Evolutionary conservation across 2,797 vertebrate species (phyloP).

Genomic region (Lagorchestes hirsutus): DNA sequence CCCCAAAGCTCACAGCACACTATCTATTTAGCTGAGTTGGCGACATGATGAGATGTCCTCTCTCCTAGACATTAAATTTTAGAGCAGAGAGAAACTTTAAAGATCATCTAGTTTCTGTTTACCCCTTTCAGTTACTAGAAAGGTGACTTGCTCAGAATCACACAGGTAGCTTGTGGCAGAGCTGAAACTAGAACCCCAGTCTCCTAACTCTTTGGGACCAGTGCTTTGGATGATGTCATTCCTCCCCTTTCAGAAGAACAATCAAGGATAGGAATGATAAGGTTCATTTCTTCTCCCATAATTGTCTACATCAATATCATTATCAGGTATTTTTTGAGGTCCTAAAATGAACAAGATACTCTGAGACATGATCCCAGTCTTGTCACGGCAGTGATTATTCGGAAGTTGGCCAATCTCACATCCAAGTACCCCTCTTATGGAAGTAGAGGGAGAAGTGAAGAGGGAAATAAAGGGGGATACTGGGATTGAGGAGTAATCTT

Average conservation of each 20-base stretch:
- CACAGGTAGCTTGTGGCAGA: neutral
- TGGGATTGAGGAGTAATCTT: constrained; percentile 31
- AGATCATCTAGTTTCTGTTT: neutral
- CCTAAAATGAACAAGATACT: neutral
- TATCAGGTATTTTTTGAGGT: neutral
- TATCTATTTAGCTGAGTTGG: neutral
- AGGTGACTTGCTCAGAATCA: neutral
- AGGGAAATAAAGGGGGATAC: neutral
- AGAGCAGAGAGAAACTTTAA: neutral
- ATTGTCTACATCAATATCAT: neutral
- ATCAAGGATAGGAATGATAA: neutral
- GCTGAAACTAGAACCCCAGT: neutral
- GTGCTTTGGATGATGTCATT: too few relatives aligned
- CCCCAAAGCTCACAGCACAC: neutral
- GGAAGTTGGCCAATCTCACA: constrained; percentile 10
- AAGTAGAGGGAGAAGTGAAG: neutral
- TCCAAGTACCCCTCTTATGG: constrained; percentile 23
- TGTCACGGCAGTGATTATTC: neutral
- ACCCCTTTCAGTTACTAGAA: neutral
- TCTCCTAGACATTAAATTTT: neutral
- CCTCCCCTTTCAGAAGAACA: neutral
- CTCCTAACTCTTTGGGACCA: neutral
- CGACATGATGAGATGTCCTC: neutral
- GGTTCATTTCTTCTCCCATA: neutral
- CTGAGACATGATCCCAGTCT: neutral